Percentiles rank a stretch among this genome's conserved stretches.
phyloP scores from a whole-genome alignment of 1,140 invertebrate species.

The Batillaria attramentaria region DNA sequence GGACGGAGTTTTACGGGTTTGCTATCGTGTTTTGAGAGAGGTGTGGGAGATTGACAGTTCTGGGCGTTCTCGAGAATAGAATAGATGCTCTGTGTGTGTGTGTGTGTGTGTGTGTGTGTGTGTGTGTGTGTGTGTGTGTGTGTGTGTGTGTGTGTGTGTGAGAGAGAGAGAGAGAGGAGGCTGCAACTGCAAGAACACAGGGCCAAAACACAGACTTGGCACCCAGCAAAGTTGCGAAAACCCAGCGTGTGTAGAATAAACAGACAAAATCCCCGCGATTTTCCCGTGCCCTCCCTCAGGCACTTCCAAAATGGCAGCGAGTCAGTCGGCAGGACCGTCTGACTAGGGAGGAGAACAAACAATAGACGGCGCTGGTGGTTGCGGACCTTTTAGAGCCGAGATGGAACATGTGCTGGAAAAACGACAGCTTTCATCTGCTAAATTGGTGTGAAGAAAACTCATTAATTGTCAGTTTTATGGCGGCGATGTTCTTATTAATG shows the following conservation, averaged over 20 bases:
- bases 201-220: background rate
- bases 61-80: too few species aligned
- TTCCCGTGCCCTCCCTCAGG: slow-evolving; percentile 1
- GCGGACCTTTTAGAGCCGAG: too few species aligned
- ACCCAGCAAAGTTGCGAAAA: slow-evolving; percentile 9
- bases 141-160: background rate
- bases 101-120: slow-evolving; percentile 2
- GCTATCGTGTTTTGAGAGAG: background rate
- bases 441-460: too few species aligned
- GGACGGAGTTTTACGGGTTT: background rate
- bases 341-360: slow-evolving; percentile 1
- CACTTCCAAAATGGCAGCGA: background rate
- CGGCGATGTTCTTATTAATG: too few species aligned
- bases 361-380: too few species aligned
- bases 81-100: background rate
- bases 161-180: background rate
- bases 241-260: background rate
- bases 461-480: too few species aligned
- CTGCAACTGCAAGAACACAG: background rate
- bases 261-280: slow-evolving; percentile 12
- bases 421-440: too few species aligned
- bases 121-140: background rate
- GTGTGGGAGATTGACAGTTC: too few species aligned
- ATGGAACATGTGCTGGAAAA: too few species aligned
- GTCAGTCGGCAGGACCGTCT: background rate